Percentiles rank a stretch among this genome's conserved stretches.
phyloP scores from a whole-genome alignment of 2,797 vertebrate genomes.

The Gymnodraco acuticeps region DNA sequence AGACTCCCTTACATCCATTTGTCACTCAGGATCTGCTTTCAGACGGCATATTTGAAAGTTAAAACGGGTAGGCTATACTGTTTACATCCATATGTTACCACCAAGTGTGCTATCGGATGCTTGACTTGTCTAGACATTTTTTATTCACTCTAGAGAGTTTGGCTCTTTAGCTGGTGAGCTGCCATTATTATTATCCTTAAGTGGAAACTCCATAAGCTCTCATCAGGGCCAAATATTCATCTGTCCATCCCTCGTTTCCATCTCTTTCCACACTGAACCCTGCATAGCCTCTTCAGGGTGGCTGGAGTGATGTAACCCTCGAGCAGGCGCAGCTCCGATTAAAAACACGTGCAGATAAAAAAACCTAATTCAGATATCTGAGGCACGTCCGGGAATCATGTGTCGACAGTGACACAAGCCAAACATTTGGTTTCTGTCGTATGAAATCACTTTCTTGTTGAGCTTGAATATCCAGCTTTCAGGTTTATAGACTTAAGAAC shows the following conservation, averaged over 20 bases:
- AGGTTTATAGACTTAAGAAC: constrained; percentile 7
- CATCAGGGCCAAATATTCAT: constrained; percentile 50
- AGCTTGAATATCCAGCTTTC: constrained; percentile 17
- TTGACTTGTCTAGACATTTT: constrained; percentile 18
- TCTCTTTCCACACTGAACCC: constrained; percentile 48
- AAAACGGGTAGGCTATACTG: neutral
- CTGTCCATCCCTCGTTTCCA: constrained; percentile 29
- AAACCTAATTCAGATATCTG: constrained; percentile 62
- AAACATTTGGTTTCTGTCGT: constrained; percentile 48
- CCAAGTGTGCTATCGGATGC: constrained; percentile 20
- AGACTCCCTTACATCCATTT: constrained; percentile 18
- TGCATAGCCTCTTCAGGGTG: constrained; percentile 36
- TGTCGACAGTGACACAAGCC: constrained; percentile 26
- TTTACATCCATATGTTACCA: constrained; percentile 26
- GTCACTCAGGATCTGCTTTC: constrained; percentile 32
- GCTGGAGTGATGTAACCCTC: constrained; percentile 50
- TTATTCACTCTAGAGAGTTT: constrained; percentile 25
- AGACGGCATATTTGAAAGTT: constrained; percentile 13
- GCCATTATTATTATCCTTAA: constrained; percentile 29
- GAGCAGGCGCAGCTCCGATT: constrained; percentile 32
- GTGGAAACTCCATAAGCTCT: constrained; percentile 61
- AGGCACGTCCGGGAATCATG: constrained; percentile 51
- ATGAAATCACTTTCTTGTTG: constrained; percentile 59
- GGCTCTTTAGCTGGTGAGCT: constrained; percentile 19
- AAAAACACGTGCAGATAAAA: constrained; percentile 70